A percentile compares a stretch with the other conserved stretches of the same genome.
Conservation (phyloP, 2,888 invertebrate genomes). For the Hydropsyche betteni region DNA sequence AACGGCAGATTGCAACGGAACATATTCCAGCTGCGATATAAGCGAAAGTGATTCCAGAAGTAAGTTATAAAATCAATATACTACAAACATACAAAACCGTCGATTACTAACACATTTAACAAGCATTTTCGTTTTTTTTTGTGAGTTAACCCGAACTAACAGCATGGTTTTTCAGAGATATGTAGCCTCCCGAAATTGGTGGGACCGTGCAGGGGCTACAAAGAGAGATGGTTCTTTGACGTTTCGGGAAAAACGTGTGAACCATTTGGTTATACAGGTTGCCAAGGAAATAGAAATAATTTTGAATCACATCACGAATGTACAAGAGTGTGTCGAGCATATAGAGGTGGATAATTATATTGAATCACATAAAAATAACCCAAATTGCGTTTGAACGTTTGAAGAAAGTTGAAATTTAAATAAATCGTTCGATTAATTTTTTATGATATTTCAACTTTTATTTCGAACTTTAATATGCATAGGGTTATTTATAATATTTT, state of each 20-base stretch:
- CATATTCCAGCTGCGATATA: conserved; percentile 56
- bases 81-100: conserved; percentile 5
- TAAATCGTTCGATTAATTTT: not conserved
- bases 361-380: too few species aligned
- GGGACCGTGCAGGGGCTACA: conserved; percentile 81
- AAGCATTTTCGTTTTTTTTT: not conserved
- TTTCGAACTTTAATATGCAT: not conserved
- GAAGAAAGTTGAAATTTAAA: not conserved
- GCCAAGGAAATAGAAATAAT: conserved; percentile 89
- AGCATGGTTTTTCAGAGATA: conserved; percentile 60
- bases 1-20: conserved; percentile 62
- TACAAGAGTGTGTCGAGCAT: conserved; percentile 69
- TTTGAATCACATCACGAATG: conserved; percentile 80
- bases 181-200: conserved; percentile 72
- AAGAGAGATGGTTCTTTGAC: conserved; percentile 89
- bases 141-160: conserved; percentile 34
- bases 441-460: not conserved
- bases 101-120: conserved; percentile 15
- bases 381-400: too few species aligned
- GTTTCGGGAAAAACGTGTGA: conserved; percentile 74
- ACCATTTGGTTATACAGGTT: conserved; percentile 88
- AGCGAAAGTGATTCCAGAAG: conserved; percentile 55
- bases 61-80: conserved; percentile 47
- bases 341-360: conserved; percentile 58
- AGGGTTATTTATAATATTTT: not conserved